Base-by-base conservation (phyloP, 1,140 invertebrate genomes). In the Homalodisca vitripennis region DNA sequence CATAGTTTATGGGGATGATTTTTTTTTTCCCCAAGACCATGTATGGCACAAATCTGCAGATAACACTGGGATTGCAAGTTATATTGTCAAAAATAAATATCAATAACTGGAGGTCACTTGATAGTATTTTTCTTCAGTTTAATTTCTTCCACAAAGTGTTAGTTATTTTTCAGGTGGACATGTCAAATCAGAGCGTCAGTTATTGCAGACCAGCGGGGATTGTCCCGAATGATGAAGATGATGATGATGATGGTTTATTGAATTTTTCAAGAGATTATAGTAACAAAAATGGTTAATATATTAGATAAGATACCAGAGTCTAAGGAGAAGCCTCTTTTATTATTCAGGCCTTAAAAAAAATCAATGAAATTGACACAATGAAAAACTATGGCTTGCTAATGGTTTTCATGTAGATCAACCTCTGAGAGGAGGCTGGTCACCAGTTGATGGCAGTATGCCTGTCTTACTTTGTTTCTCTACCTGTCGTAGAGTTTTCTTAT, bases 381-480 rank as follows among this genome's bases (percentile, higher is more conserved):
- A n/a, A 64, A 34, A 29, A 32, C 41, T 30, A 17, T 70, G n/a
- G 13, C 3, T 72, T 22, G 24, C 76, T 20, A 69, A 73, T n/a
- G 77, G 77, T 13, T 75, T 77, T 20, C 74, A 79, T 48, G 73
- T 80, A 13, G 80, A 82, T 72, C 72, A 75, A 0, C 77, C 76
- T 1, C 77, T 82, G 68, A 77, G 78, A 53, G 79, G 74, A 68
- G 77, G 81, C 20, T 79, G 78, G 72, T 82, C 81, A 31, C 78
- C 83, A n/a, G n/a, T n/a, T n/a, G n/a, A 3, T 78, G 84, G 30
- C 82, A 83, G 80, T 77, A 77, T 31, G 83, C 82, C 32, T 81
- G 81, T n/a, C 24, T 75, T 73, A 46, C 76, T 77, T 48, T 82
- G 82, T n/a, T 14, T 78, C 77, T 73, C 72, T 76, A 13, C 71